Percentiles rank a stretch among this genome's conserved stretches.
phyloP scores from a whole-genome alignment of 2,888 invertebrate genomes.

The Danaus chrysippus region DNA sequence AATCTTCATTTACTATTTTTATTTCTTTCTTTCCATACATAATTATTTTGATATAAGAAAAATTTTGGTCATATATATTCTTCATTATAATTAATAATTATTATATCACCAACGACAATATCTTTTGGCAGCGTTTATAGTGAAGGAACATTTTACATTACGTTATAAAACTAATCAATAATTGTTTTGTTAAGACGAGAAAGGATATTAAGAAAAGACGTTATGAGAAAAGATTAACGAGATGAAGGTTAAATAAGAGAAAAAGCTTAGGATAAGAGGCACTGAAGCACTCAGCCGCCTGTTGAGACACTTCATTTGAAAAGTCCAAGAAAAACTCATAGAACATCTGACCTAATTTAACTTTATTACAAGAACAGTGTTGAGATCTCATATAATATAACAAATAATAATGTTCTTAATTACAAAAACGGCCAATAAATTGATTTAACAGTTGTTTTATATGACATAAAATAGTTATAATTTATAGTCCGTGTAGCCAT shows the following conservation, averaged over 20 bases:
- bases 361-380: not conserved
- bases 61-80: no score
- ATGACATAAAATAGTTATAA: not conserved
- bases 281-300: not conserved
- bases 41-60: no score
- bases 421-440: not conserved
- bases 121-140: no score
- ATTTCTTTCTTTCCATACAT: no score
- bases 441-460: not conserved
- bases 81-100: no score
- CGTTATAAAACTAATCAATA: no score
- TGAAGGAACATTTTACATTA: no score
- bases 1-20: no score
- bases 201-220: not conserved
- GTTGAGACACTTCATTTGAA: not conserved
- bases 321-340: not conserved
- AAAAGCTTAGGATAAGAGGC: not conserved
- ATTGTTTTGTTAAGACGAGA: not conserved
- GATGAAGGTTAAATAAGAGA: conserved; percentile 2
- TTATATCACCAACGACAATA: no score
- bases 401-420: not conserved
- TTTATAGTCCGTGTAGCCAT: not conserved
- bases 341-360: not conserved
- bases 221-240: not conserved
- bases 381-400: not conserved